Evolutionary conservation across 2,113 vertebrate species (phyloP).

Genomic region (Electrona antarctica): DNA sequence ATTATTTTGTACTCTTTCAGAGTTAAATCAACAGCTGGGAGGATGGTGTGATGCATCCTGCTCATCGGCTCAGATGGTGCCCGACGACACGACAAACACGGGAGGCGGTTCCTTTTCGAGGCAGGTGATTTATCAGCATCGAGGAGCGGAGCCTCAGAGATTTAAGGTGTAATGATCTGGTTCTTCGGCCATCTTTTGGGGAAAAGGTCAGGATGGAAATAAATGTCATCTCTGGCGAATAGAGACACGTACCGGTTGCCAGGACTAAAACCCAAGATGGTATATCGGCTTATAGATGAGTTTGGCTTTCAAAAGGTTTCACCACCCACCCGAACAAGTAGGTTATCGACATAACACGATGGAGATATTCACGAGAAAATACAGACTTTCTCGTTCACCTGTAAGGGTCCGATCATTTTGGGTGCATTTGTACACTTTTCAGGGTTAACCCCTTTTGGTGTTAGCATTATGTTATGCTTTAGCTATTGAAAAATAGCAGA

Average conservation of each 20-base stretch:
- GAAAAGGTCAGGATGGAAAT: slow-evolving; percentile 72
- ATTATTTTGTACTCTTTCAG: neutral
- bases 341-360: slow-evolving; percentile 45
- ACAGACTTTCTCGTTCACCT: slow-evolving; percentile 29
- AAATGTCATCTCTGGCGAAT: slow-evolving; percentile 65
- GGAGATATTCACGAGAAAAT: slow-evolving; percentile 35
- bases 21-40: neutral
- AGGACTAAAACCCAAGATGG: slow-evolving; percentile 55
- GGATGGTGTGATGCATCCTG: slow-evolving; percentile 12
- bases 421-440: no score
- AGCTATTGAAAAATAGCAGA: no score
- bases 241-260: slow-evolving; percentile 37
- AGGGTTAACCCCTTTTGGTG: no score
- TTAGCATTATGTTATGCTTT: no score
- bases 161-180: slow-evolving; percentile 69
- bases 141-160: slow-evolving; percentile 23
- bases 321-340: slow-evolving; percentile 16
- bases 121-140: slow-evolving; percentile 57
- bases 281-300: slow-evolving; percentile 49
- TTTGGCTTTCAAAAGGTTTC: slow-evolving; percentile 15
- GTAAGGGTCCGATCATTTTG: slow-evolving; percentile 7
- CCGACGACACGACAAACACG: slow-evolving; percentile 26
- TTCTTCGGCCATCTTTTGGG: slow-evolving; percentile 43
- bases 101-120: slow-evolving; percentile 53
- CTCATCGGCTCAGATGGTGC: slow-evolving; percentile 34